A percentile compares a stretch with the other conserved stretches of the same genome.
Evolutionary conservation across 2,888 invertebrate species (phyloP).

Genomic region (Synanthedon tipuliformis): DNA sequence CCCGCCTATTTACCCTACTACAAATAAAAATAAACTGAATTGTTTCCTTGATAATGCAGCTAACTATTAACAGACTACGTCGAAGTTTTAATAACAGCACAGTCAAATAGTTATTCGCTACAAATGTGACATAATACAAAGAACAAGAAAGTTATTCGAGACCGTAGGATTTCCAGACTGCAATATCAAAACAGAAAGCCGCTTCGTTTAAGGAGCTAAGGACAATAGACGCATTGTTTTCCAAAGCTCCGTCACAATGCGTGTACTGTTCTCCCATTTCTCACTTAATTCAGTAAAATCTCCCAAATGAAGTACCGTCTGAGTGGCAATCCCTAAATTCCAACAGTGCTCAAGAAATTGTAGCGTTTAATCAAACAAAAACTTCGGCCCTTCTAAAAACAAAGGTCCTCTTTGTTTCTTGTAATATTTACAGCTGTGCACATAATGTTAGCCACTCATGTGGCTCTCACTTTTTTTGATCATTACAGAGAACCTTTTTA

Average conservation of each 20-base stretch:
- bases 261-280: conserved; percentile 37
- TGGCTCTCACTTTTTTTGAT: neutral
- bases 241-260: conserved; percentile 39
- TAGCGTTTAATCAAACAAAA: neutral
- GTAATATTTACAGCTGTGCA: neutral
- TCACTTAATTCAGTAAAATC: conserved; percentile 47
- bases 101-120: neutral
- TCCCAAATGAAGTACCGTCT: conserved; percentile 41
- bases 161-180: conserved; percentile 16
- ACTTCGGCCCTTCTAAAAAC: neutral
- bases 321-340: conserved; percentile 49
- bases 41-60: too few species aligned
- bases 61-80: neutral
- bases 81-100: neutral
- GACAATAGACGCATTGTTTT: conserved; percentile 53
- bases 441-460: conserved; percentile 1
- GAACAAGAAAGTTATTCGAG: neutral
- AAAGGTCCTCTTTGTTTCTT: neutral
- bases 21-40: too few species aligned
- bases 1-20: too few species aligned
- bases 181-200: conserved; percentile 34
- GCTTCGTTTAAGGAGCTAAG: conserved; percentile 22
- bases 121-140: neutral
- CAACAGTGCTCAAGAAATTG: conserved; percentile 18
- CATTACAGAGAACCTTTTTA: neutral